Evolutionary conservation across 2,888 invertebrate genomes (phyloP).

Genomic region (Apodemia duryi): DNA sequence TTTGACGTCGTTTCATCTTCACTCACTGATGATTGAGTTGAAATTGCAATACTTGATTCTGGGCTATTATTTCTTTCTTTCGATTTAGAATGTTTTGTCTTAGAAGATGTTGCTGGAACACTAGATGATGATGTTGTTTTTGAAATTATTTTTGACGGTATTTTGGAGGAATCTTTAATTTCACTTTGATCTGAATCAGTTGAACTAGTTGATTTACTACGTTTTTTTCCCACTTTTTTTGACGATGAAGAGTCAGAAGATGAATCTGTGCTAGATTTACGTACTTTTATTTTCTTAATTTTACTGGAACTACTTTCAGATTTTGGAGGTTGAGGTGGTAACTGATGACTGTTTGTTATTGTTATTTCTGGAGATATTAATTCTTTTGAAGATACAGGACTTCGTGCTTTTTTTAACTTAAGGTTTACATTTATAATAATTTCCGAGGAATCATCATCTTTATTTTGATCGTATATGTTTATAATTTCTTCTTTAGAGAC

Average conservation of each 20-base stretch:
- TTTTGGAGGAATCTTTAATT: slow-evolving; percentile 31
- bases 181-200: slow-evolving; percentile 60
- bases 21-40: slow-evolving; percentile 71
- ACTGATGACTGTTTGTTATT: slow-evolving; percentile 62
- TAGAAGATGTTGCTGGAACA: slow-evolving; percentile 48
- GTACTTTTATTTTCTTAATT: slow-evolving; percentile 58
- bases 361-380: slow-evolving; percentile 63
- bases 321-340: slow-evolving; percentile 75
- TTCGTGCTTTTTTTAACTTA: slow-evolving; percentile 64
- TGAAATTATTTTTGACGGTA: slow-evolving; percentile 41
- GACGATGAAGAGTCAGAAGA: slow-evolving; percentile 56
- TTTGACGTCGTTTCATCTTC: slow-evolving; percentile 64
- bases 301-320: slow-evolving; percentile 49
- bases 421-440: slow-evolving; percentile 69
- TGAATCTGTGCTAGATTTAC: slow-evolving; percentile 63
- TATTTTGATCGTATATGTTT: slow-evolving; percentile 55
- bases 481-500: slow-evolving; percentile 43
- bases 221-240: slow-evolving; percentile 62
- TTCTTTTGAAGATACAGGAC: slow-evolving; percentile 48
- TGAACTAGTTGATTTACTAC: slow-evolving; percentile 68
- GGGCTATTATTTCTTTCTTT: slow-evolving; percentile 62
- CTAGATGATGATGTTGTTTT: slow-evolving; percentile 48
- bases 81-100: slow-evolving; percentile 60
- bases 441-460: slow-evolving; percentile 62
- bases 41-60: slow-evolving; percentile 73